Evolutionary conservation across 2,888 invertebrate species (phyloP), one percentile per base, ranked within the genome.

Genomic region (Anoplius nigerrimus): DNA sequence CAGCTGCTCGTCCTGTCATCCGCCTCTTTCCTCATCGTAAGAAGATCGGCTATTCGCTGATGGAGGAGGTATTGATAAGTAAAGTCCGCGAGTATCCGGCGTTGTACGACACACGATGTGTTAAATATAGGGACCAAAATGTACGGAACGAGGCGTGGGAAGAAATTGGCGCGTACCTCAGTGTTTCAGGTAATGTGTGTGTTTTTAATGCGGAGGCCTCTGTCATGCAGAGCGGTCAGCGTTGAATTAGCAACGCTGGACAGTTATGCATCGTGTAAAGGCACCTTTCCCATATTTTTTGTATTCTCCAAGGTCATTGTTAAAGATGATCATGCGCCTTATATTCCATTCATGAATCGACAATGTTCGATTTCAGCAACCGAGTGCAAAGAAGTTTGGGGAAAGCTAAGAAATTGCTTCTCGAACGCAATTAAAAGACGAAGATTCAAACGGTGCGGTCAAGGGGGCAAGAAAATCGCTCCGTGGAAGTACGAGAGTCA

Each of bases 401-500:
- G 21, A 13, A 52, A 21, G 15, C 13, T 52, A 21, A 20, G 52
- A 16, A 20, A 21, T 5, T 52, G 52, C 21, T 52, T 52, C 52
- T 20, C 21, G 22, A 52, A 52, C 21, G 52, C 52, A 16, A 21
- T 52, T 0, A 52, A 52, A 6, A 21, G 52, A 21, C 52, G 52
- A 1, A 2, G 52, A 2, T 2, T 21, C 21, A 52, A 22, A 52
- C 20, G 21, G 13, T 11, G 22, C 21, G 13, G 52, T 22, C 21
- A 5, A 2, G 20, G 5, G 3, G 13, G 8, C 3, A 18, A 52
- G 21, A 52, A 52, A 21, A 21, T 52, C 15, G 15, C 15, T 5
- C 52, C 52, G 20, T 52, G 52, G 52, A 52, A 52, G 13, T 52
- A 52, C 52, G 52, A 52, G 22, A 2, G 15, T 20, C 52, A 52